Evolutionary conservation across 1,140 invertebrate species (phyloP).

Genomic region (Philotrypesis tridentata): DNA sequence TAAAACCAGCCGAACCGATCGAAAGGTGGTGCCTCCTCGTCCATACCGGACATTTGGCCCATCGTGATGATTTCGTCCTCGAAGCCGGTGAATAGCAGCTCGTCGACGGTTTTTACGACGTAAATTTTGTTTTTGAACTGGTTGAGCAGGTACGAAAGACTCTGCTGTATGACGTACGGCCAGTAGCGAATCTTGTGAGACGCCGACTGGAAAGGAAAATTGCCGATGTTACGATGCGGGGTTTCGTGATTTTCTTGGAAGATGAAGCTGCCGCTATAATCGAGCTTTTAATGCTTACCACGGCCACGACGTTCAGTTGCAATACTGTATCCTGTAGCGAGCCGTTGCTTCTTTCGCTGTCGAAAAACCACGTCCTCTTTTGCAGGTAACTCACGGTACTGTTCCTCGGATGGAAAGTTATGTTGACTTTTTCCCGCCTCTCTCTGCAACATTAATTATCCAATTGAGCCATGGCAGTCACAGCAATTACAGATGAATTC

Average conservation of each 20-base stretch:
- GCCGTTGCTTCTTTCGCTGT: slow-evolving; percentile 82
- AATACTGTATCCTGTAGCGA: slow-evolving; percentile 83
- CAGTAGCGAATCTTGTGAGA: slow-evolving; percentile 77
- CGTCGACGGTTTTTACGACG: slow-evolving; percentile 79
- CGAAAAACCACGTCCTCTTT: slow-evolving; percentile 85
- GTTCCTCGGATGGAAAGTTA: slow-evolving; percentile 82
- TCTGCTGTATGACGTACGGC: slow-evolving; percentile 74
- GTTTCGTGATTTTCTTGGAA: too few relatives aligned
- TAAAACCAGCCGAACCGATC: slow-evolving; percentile 90
- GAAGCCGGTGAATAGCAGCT: slow-evolving; percentile 88
- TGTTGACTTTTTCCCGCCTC: slow-evolving; percentile 80
- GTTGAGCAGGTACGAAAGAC: slow-evolving; percentile 74
- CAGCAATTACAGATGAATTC: too few relatives aligned
- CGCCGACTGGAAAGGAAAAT: slow-evolving; percentile 79
- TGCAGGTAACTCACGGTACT: slow-evolving; percentile 87
- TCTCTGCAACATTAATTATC: slow-evolving; percentile 75
- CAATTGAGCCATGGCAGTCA: too few relatives aligned
- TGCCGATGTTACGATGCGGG: too few relatives aligned
- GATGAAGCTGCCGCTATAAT: too few relatives aligned
- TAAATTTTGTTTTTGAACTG: slow-evolving; percentile 73
- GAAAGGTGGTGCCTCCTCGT: slow-evolving; percentile 76
- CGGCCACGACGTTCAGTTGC: slow-evolving; percentile 87
- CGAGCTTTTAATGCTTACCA: too few relatives aligned
- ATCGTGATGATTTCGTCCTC: slow-evolving; percentile 80
- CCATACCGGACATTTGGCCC: slow-evolving; percentile 72